Percentiles rank a stretch among this genome's conserved stretches.
These are phyloP conservation scores for Andrena marginata DNA, from an alignment of 2,888 invertebrate genomes.

Conservation along the genomic window DNA sequence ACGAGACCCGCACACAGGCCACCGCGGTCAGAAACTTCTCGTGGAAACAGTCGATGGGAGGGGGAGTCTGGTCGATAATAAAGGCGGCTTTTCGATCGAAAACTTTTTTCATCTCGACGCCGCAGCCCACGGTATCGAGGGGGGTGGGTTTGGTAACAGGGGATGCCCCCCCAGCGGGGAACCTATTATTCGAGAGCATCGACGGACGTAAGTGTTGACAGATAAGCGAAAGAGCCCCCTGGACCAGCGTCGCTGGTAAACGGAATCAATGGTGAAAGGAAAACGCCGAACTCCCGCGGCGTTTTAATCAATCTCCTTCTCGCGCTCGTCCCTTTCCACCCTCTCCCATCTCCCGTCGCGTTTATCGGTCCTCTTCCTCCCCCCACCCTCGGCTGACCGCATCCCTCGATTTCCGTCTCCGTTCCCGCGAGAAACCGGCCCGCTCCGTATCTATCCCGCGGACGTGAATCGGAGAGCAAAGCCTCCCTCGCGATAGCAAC, in stretches of 20 bases:
- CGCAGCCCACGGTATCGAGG: constrained; percentile 9
- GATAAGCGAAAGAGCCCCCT: constrained; percentile 69
- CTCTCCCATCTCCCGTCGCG: background rate
- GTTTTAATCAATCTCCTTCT: constrained; percentile 76
- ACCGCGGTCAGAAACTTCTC: constrained; percentile 51
- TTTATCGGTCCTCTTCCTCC: constrained; percentile 41
- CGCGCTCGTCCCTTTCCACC: constrained; percentile 14
- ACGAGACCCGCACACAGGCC: constrained; percentile 4
- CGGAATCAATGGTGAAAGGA: constrained; percentile 73
- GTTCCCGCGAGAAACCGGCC: constrained; percentile 48
- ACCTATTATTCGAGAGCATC: constrained; percentile 69
- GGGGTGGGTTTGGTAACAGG: background rate
- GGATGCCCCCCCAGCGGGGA: constrained; percentile 46
- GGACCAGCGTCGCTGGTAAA: constrained; percentile 57
- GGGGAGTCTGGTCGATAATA: constrained; percentile 62
- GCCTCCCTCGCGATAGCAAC: constrained; percentile 19
- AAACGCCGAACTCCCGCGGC: constrained; percentile 70
- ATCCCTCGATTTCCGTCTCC: constrained; percentile 61
- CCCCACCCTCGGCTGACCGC: constrained; percentile 35
- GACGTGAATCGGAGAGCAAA: constrained; percentile 27
- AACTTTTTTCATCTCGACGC: constrained; percentile 74
- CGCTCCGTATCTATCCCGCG: constrained; percentile 48
- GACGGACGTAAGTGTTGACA: constrained; percentile 73
- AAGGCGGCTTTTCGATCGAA: constrained; percentile 67
- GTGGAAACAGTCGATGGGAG: constrained; percentile 43